Evolutionary conservation across 2,113 vertebrate genomes (phyloP).

Genomic region (Vidua macroura): DNA sequence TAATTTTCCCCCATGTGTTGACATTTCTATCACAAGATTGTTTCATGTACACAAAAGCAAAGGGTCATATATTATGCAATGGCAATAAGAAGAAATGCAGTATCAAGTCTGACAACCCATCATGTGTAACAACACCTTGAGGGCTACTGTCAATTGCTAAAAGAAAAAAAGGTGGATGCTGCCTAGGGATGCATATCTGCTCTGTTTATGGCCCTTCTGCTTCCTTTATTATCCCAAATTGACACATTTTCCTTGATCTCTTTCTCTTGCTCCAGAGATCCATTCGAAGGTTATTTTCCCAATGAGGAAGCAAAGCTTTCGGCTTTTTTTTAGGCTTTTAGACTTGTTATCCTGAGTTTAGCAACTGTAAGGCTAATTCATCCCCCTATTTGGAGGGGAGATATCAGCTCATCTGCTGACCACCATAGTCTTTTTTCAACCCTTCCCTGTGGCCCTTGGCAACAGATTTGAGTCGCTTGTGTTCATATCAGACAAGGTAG

Average conservation of each 20-base stretch:
- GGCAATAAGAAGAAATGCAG: conserved; percentile 14
- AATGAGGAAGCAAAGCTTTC: conserved; percentile 51
- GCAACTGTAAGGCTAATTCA: conserved; percentile 38
- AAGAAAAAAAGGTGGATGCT: conserved; percentile 42
- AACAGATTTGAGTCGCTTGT: conserved; percentile 7
- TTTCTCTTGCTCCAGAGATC: conserved; percentile 45
- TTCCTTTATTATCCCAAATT: conserved; percentile 59
- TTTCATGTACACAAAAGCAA: conserved; percentile 2
- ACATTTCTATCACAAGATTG: neutral
- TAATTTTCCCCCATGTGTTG: neutral
- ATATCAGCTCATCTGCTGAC: conserved; percentile 51
- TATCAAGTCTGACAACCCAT: conserved; percentile 9
- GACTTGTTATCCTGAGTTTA: conserved; percentile 42
- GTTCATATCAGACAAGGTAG: neutral
- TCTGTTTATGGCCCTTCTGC: conserved; percentile 61
- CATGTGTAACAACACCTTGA: neutral
- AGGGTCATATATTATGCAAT: conserved; percentile 34
- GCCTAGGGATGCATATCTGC: conserved; percentile 54
- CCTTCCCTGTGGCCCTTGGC: conserved; percentile 19
- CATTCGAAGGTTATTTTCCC: conserved; percentile 59
- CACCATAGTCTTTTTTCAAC: neutral
- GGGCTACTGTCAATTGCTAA: conserved; percentile 43
- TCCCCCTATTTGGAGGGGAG: conserved; percentile 13
- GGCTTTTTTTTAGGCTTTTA: neutral
- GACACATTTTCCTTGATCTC: conserved; percentile 53